These are phyloP conservation scores for Caenorhabditis inopinata DNA, from an alignment of 1,140 invertebrate genomes.

Conservation along the genomic window DNA sequence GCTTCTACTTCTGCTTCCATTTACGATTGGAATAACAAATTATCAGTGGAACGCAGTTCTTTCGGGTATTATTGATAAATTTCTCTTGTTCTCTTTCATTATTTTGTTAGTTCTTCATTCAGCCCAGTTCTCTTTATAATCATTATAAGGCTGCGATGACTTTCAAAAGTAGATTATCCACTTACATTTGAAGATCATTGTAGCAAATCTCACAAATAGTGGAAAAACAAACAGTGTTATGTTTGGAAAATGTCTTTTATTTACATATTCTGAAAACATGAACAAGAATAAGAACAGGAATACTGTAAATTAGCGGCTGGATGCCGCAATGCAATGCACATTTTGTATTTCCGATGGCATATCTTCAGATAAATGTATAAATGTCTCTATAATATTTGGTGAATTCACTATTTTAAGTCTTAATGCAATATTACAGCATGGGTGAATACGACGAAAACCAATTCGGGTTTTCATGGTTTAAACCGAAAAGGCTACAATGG, in stretches of 20 bases:
- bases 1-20: neutral
- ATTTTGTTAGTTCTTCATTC: too few species aligned
- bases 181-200: too few species aligned
- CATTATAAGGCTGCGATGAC: too few species aligned
- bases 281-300: neutral
- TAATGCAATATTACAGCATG: constrained; percentile 17
- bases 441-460: constrained; percentile 18
- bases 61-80: neutral
- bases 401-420: too few species aligned
- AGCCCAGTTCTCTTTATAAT: too few species aligned
- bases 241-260: neutral
- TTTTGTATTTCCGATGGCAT: neutral
- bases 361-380: neutral
- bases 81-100: too few species aligned
- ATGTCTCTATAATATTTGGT: neutral
- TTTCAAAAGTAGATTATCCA: too few species aligned
- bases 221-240: neutral
- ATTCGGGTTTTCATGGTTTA: constrained; percentile 1
- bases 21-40: neutral
- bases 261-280: constrained; percentile 15
- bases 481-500: neutral
- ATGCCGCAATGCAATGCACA: neutral
- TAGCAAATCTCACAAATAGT: neutral
- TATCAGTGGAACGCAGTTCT: neutral
- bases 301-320: neutral